Percentiles rank a stretch among this genome's conserved stretches.
These are phyloP conservation scores for Cerastoderma edule DNA, from an alignment of 2,888 invertebrate genomes.

Conservation along the genomic window DNA sequence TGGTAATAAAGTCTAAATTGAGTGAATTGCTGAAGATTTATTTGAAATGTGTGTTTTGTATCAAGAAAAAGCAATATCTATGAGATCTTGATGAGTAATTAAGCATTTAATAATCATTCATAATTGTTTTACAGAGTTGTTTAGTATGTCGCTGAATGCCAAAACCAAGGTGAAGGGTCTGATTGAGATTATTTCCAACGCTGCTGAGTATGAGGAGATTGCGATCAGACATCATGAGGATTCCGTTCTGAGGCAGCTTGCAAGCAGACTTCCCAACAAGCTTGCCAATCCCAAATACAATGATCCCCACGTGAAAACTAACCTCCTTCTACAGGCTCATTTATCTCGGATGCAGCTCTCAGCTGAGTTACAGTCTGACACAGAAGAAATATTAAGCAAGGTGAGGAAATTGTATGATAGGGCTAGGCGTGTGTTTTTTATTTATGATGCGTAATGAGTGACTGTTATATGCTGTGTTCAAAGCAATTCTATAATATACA, in stretches of 20 bases:
- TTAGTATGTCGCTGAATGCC: conserved; percentile 97
- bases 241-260: conserved; percentile 88
- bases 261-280: conserved; percentile 87
- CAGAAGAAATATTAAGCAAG: conserved; percentile 93
- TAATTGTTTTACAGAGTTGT: conserved; percentile 94
- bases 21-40: too few species aligned
- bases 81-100: too few species aligned
- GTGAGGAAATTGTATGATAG: too few species aligned
- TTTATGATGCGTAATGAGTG: too few species aligned
- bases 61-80: too few species aligned
- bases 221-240: conserved; percentile 98
- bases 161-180: conserved; percentile 99
- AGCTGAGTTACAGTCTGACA: conserved; percentile 98
- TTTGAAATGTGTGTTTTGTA: too few species aligned
- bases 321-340: conserved; percentile 97
- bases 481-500: too few species aligned
- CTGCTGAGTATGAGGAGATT: conserved; percentile 97
- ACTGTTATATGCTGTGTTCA: too few species aligned
- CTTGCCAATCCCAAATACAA: conserved; percentile 92
- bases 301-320: conserved; percentile 98
- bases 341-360: conserved; percentile 96
- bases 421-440: too few species aligned
- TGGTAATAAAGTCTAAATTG: too few species aligned
- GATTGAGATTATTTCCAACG: conserved; percentile 98
- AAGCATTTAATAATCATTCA: too few species aligned